Conservation (phyloP, 2,113 vertebrate species). For the Ursus arctos region DNA sequence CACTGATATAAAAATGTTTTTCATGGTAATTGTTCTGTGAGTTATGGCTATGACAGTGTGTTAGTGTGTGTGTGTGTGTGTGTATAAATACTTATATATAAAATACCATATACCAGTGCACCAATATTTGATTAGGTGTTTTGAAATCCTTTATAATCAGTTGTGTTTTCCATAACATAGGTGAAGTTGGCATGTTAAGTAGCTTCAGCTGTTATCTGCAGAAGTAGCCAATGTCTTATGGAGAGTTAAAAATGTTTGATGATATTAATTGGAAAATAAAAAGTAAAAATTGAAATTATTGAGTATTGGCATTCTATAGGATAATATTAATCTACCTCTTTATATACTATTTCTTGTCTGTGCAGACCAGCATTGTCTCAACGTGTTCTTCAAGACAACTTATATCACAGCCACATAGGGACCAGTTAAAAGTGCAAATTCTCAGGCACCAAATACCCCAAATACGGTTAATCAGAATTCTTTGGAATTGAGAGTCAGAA, state of each 20-base stretch:
- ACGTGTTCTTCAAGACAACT: neutral
- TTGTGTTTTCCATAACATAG: neutral
- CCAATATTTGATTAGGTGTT: neutral
- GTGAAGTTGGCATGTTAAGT: neutral
- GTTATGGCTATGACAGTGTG: neutral
- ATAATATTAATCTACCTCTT: neutral
- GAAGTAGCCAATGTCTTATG: neutral
- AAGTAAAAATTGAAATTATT: constrained; percentile 22
- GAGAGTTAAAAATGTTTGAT: neutral
- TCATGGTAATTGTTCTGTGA: neutral
- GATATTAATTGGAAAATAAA: neutral
- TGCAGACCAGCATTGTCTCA: neutral
- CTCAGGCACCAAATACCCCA: neutral
- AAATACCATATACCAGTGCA: neutral
- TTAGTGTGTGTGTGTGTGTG: neutral
- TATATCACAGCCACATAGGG: neutral
- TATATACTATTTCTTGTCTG: neutral
- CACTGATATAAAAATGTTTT: neutral
- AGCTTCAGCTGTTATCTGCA: neutral
- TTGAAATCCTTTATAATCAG: neutral
- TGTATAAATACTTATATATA: neutral
- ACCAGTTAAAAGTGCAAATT: neutral
- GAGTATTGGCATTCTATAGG: neutral
- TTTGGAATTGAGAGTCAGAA: neutral
- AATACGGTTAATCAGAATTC: neutral